Percentiles rank a stretch among this genome's conserved stretches.
Conservation (phyloP, 35 echinoderm and acorn worm species). For the Eucidaris tribuloides region DNA sequence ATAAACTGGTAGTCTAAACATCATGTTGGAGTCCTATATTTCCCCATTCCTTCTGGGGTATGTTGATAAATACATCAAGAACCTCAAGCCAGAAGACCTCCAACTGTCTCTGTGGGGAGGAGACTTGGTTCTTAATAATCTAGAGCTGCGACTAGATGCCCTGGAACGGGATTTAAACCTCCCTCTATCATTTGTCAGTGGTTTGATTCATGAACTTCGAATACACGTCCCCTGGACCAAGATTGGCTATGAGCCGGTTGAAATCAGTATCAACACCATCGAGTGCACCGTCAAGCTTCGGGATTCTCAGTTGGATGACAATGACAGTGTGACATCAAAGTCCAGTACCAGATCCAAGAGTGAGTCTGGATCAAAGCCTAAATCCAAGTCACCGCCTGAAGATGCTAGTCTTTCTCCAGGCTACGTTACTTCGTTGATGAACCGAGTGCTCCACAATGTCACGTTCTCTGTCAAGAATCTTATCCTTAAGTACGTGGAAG, state of each 20-base stretch:
- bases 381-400: slow-evolving; percentile 30
- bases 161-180: slow-evolving; percentile 89
- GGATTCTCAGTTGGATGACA: slow-evolving; percentile 54
- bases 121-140: slow-evolving; percentile 87
- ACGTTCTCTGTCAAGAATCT: slow-evolving; percentile 88
- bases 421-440: slow-evolving; percentile 86
- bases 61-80: slow-evolving; percentile 99
- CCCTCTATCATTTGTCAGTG: slow-evolving; percentile 88
- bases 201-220: slow-evolving; percentile 89
- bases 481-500: slow-evolving; percentile 94
- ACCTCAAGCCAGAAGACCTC: slow-evolving; percentile 94
- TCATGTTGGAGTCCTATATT: slow-evolving; percentile 93
- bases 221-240: slow-evolving; percentile 92
- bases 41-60: slow-evolving; percentile 90
- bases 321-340: slow-evolving; percentile 70
- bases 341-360: slow-evolving; percentile 50
- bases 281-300: slow-evolving; percentile 81
- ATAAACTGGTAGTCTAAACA: too few relatives aligned
- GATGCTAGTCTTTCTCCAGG: slow-evolving; percentile 70
- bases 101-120: slow-evolving; percentile 99
- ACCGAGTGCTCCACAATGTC: slow-evolving; percentile 87
- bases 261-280: slow-evolving; percentile 94
- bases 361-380: slow-evolving; percentile 18
- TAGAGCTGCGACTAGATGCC: slow-evolving; percentile 84
- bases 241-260: slow-evolving; percentile 85